Percentiles rank a stretch among this genome's conserved stretches.
Evolutionary conservation across 1,140 invertebrate species (phyloP).

Genomic region (Meteorus sp.): DNA sequence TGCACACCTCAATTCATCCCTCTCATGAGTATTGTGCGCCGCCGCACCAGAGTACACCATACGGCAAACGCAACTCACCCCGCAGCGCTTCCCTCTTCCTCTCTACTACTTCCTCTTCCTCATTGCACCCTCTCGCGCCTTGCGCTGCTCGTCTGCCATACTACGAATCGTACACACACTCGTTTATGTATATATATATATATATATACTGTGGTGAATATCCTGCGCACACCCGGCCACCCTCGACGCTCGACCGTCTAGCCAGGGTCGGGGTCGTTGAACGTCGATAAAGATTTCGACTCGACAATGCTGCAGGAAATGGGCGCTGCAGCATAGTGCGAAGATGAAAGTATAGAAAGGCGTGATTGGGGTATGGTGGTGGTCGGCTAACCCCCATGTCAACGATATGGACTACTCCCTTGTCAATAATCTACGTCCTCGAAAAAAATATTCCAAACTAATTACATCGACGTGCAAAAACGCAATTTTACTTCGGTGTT

Average conservation of each 20-base stretch:
- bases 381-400: no score
- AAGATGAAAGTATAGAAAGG: no score
- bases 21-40: conserved; percentile 13
- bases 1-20: conserved; percentile 4
- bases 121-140: conserved; percentile 4
- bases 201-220: conserved; percentile 21
- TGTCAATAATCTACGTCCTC: no score
- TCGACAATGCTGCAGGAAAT: conserved; percentile 47
- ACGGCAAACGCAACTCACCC: neutral
- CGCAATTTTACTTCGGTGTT: no score
- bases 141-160: no score
- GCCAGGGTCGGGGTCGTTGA: conserved; percentile 61
- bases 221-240: conserved; percentile 30
- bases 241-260: conserved; percentile 45
- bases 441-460: no score
- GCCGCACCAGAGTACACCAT: conserved; percentile 3
- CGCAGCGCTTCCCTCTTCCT: neutral
- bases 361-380: no score
- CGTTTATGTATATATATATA: no score
- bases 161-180: conserved; percentile 11
- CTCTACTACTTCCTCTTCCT: conserved; percentile 9
- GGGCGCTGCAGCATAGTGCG: conserved; percentile 29
- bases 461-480: no score
- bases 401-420: no score
- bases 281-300: conserved; percentile 61